These are phyloP conservation scores for Zeuzera pyrina DNA, from an alignment of 2,888 invertebrate species.

Conservation along the genomic window DNA sequence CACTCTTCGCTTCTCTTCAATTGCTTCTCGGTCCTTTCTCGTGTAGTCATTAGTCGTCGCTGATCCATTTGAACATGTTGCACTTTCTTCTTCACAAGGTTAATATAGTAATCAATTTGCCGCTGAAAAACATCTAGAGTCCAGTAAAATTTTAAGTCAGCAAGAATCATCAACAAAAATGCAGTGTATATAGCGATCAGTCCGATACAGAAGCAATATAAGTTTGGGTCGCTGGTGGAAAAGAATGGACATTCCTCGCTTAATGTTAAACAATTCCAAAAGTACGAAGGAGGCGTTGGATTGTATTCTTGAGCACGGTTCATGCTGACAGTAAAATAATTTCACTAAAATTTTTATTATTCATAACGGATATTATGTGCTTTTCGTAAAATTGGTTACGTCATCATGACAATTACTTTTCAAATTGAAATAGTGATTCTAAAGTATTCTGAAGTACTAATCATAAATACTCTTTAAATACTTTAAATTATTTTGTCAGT, in stretches of 20 bases:
- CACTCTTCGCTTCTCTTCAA: constrained; percentile 32
- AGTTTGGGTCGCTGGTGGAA: constrained; percentile 32
- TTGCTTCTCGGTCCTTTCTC: constrained; percentile 43
- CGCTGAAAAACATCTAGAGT: constrained; percentile 37
- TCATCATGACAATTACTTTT: constrained; percentile 5
- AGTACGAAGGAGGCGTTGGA: constrained; percentile 30
- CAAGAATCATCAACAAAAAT: constrained; percentile 35
- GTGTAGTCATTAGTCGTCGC: constrained; percentile 31
- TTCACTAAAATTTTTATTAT: constrained; percentile 11
- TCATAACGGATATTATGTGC: constrained; percentile 1
- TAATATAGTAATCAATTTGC: constrained; percentile 39
- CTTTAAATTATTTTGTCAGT: no score
- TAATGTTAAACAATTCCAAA: constrained; percentile 50
- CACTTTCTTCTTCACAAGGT: constrained; percentile 40
- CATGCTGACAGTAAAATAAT: constrained; percentile 21
- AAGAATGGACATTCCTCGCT: constrained; percentile 44
- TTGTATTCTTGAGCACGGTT: constrained; percentile 16
- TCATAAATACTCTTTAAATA: no score
- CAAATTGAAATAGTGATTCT: no score
- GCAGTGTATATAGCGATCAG: constrained; percentile 34
- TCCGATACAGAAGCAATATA: constrained; percentile 40
- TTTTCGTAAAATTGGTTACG: background rate
- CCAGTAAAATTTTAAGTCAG: constrained; percentile 49
- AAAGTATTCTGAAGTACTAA: no score
- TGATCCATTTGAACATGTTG: constrained; percentile 37